These are phyloP conservation scores for Idaea biselata DNA, from an alignment of 2,888 invertebrate species.

Conservation along the genomic window DNA sequence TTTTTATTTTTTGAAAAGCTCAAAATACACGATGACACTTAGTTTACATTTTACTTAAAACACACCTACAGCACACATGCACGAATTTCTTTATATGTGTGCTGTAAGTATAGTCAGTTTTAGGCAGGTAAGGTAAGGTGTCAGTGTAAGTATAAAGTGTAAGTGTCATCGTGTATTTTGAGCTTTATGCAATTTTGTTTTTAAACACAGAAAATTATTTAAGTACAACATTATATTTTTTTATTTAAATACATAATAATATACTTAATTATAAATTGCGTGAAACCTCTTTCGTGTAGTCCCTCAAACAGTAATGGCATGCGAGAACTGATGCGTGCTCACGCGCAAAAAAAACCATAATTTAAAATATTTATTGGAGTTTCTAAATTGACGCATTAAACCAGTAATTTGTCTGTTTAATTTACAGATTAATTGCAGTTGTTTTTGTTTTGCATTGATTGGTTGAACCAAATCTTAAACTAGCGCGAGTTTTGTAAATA, in stretches of 20 bases:
- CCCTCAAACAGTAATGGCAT: neutral
- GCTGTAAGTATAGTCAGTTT: too few species aligned
- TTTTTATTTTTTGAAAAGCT: too few species aligned
- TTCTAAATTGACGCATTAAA: conserved; percentile 1
- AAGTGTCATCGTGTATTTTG: too few species aligned
- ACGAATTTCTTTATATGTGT: too few species aligned
- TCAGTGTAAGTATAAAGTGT: too few species aligned
- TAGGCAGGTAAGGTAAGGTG: too few species aligned
- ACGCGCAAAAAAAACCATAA: neutral
- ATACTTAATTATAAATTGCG: neutral
- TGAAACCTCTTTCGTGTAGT: conserved; percentile 2
- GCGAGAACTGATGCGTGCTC: neutral
- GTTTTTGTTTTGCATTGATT: neutral
- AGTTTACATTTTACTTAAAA: too few species aligned
- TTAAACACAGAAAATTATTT: too few species aligned
- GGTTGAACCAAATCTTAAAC: neutral
- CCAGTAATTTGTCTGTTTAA: neutral
- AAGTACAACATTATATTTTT: neutral
- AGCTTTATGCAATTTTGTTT: too few species aligned
- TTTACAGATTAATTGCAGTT: neutral
- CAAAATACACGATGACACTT: too few species aligned
- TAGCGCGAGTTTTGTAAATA: neutral
- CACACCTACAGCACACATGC: too few species aligned
- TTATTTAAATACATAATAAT: neutral
- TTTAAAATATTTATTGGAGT: neutral